Conservation (phyloP, 2,797 vertebrate species). For the Bucorvus abyssinicus region DNA sequence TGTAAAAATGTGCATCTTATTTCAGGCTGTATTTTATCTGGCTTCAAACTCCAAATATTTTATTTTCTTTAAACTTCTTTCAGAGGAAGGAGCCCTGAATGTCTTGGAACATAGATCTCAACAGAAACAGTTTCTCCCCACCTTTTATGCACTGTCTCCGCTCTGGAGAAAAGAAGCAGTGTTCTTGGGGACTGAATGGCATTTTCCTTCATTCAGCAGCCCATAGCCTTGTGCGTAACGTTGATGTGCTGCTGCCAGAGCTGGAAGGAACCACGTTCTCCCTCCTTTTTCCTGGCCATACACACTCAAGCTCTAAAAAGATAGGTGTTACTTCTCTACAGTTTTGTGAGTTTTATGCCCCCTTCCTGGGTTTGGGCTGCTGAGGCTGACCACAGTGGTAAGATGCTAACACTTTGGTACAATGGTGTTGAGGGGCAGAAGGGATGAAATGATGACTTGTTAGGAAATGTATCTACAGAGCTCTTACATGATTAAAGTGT, state of each 20-base stretch:
- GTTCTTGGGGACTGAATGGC: not conserved
- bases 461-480: not conserved
- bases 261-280: not conserved
- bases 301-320: not conserved
- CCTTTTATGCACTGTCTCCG: not conserved
- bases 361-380: not conserved
- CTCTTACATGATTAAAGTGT: not conserved
- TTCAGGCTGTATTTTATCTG: not conserved
- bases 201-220: not conserved
- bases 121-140: not conserved
- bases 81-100: rapidly evolving
- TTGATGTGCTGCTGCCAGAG: not conserved
- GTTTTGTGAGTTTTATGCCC: not conserved
- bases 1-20: not conserved
- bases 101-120: not conserved
- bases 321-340: not conserved
- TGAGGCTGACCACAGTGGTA: not conserved
- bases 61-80: not conserved
- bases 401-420: not conserved
- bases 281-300: not conserved
- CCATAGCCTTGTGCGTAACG: not conserved
- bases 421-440: not conserved
- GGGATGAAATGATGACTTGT: not conserved
- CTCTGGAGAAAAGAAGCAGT: not conserved
- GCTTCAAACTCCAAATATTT: not conserved